These are phyloP conservation scores for Pitangus sulphuratus DNA, from an alignment of 2,797 vertebrate species.

Conservation along the genomic window DNA sequence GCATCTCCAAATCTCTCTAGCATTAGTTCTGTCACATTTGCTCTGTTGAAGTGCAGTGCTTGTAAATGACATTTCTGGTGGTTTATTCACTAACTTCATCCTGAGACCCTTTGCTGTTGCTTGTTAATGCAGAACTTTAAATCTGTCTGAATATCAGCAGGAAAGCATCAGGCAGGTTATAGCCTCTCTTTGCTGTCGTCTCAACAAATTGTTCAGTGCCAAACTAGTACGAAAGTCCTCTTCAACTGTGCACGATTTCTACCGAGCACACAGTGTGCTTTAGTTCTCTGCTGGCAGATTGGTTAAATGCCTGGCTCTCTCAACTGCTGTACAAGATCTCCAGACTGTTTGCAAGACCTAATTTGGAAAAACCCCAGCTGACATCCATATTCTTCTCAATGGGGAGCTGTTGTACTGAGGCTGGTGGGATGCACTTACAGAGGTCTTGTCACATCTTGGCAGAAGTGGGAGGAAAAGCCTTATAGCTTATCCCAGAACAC, in stretches of 20 bases:
- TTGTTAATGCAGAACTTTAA: not conserved
- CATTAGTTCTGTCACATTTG: not conserved
- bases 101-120: conserved; percentile 13
- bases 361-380: conserved; percentile 44
- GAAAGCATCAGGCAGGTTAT: conserved; percentile 17
- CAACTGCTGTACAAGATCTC: conserved; percentile 3
- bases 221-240: not conserved
- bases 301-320: not conserved
- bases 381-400: conserved; percentile 21
- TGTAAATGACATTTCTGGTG: conserved; percentile 3
- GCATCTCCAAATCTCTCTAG: not conserved
- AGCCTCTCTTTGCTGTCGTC: not conserved
- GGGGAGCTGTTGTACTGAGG: not conserved
- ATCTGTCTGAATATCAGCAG: not conserved
- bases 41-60: not conserved
- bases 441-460: conserved; percentile 44
- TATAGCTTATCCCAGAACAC: conserved; percentile 8
- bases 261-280: conserved; percentile 1
- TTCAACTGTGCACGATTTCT: not conserved
- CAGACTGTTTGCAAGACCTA: conserved; percentile 36
- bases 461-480: conserved; percentile 14
- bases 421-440: conserved; percentile 16
- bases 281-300: conserved; percentile 23
- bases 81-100: conserved; percentile 4
- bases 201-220: conserved; percentile 13